phyloP scores from a whole-genome alignment of 2,888 invertebrate genomes.

The Cylloceria caligata region DNA sequence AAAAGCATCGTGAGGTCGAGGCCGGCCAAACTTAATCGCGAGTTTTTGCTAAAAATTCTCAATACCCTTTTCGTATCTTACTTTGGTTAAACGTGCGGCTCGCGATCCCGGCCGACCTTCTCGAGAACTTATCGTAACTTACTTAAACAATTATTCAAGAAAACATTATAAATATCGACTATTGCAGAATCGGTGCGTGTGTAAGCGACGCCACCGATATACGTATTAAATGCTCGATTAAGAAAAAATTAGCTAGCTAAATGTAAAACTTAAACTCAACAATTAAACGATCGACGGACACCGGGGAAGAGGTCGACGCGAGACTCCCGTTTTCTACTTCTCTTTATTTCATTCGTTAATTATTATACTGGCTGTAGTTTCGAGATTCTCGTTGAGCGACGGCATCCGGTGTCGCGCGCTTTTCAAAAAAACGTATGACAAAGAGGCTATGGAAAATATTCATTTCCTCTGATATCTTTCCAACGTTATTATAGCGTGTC shows the following conservation, averaged over 20 bases:
- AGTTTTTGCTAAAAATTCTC: background rate
- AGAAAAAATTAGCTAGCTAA: slow-evolving; percentile 71
- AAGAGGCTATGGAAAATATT: slow-evolving; percentile 48
- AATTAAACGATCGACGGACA: slow-evolving; percentile 65
- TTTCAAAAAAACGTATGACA: slow-evolving; percentile 67
- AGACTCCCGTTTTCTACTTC: slow-evolving; percentile 41
- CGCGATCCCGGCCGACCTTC: slow-evolving; percentile 26
- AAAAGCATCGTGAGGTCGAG: slow-evolving; percentile 46
- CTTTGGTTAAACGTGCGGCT: background rate
- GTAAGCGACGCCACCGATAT: slow-evolving; percentile 10
- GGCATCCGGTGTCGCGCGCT: slow-evolving; percentile 67
- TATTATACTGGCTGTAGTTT: slow-evolving; percentile 21
- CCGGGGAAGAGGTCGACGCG: slow-evolving; percentile 69
- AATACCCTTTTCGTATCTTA: background rate
- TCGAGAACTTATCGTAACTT: slow-evolving; percentile 36
- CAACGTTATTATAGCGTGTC: slow-evolving; percentile 49
- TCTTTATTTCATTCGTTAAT: slow-evolving; percentile 33
- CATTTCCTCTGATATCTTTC: slow-evolving; percentile 57
- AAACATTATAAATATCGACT: slow-evolving; percentile 69
- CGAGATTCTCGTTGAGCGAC: slow-evolving; percentile 59
- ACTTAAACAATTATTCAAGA: slow-evolving; percentile 64
- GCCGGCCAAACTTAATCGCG: slow-evolving; percentile 35
- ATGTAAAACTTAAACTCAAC: slow-evolving; percentile 72
- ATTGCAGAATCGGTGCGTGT: slow-evolving; percentile 57
- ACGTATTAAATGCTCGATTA: slow-evolving; percentile 51